Percentiles rank a stretch among this genome's conserved stretches.
phyloP scores from a whole-genome alignment of 1,140 invertebrate species.

The Andricus grossulariae region DNA sequence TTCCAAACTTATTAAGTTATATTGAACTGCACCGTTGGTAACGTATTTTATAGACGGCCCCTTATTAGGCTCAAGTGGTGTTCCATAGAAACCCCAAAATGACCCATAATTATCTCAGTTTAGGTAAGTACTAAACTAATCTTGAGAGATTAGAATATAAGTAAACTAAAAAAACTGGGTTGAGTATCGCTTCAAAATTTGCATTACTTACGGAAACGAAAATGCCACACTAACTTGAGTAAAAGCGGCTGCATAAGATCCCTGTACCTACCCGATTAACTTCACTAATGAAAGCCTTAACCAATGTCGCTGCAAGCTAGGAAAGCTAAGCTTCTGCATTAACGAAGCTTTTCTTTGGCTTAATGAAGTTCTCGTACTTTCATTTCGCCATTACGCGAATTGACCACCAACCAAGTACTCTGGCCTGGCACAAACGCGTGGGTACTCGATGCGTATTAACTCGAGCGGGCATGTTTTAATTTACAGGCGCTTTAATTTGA shows the following conservation, averaged over 20 bases:
- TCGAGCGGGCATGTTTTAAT: slow-evolving; percentile 16
- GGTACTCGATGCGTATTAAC: slow-evolving; percentile 26
- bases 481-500: slow-evolving; percentile 19
- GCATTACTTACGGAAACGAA: background rate
- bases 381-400: slow-evolving; percentile 26
- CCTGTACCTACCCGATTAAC: slow-evolving; percentile 8
- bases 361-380: slow-evolving; percentile 26
- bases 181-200: slow-evolving; percentile 4
- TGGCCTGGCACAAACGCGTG: background rate
- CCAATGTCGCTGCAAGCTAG: slow-evolving; percentile 11
- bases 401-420: slow-evolving; percentile 19
- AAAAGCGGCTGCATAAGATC: slow-evolving; percentile 12
- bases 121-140: too few relatives aligned
- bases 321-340: slow-evolving; percentile 15
- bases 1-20: too few relatives aligned
- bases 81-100: too few relatives aligned
- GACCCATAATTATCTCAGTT: too few relatives aligned
- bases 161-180: background rate
- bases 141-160: background rate
- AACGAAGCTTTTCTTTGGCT: slow-evolving; percentile 29
- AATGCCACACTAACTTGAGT: slow-evolving; percentile 14
- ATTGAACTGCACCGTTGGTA: too few relatives aligned
- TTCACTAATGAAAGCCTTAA: slow-evolving; percentile 20
- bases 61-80: too few relatives aligned
- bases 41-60: too few relatives aligned